Evolutionary conservation across 1,140 invertebrate species (phyloP).

Genomic region (Manduca sexta): DNA sequence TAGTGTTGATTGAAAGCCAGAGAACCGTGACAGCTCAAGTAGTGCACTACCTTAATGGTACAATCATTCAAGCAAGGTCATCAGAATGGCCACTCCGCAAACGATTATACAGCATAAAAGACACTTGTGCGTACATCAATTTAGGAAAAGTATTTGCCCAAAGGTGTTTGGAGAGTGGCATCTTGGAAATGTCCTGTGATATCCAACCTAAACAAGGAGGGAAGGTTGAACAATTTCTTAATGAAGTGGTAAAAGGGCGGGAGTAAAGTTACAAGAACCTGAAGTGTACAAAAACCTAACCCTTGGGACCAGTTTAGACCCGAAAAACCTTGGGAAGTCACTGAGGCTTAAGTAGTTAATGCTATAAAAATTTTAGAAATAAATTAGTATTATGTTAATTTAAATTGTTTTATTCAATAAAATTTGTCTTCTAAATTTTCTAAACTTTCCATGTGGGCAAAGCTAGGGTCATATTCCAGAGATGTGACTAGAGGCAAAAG

Average conservation of each 20-base stretch:
- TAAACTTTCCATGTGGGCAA: no score
- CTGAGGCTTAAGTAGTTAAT: slow-evolving; percentile 54
- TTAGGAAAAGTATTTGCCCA: slow-evolving; percentile 84
- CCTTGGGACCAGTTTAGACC: slow-evolving; percentile 75
- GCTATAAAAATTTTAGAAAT: slow-evolving; percentile 6
- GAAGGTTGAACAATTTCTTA: slow-evolving; percentile 79
- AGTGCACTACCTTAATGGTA: slow-evolving; percentile 82
- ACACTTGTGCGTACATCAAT: slow-evolving; percentile 84
- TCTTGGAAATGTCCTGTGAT: slow-evolving; percentile 80
- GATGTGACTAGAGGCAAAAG: no score
- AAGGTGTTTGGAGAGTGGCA: slow-evolving; percentile 88
- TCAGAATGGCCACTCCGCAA: slow-evolving; percentile 89
- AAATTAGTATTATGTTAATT: slow-evolving; percentile 5
- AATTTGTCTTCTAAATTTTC: background rate
- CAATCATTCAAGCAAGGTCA: slow-evolving; percentile 84
- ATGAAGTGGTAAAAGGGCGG: slow-evolving; percentile 78
- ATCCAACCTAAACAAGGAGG: slow-evolving; percentile 74
- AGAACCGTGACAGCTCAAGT: slow-evolving; percentile 71
- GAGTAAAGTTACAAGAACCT: slow-evolving; percentile 80
- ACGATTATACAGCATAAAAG: slow-evolving; percentile 85
- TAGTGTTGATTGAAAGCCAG: slow-evolving; percentile 69
- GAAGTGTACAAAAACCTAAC: slow-evolving; percentile 71
- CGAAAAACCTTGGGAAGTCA: slow-evolving; percentile 83
- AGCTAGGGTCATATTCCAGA: no score
- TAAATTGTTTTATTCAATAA: background rate